phyloP scores from a whole-genome alignment of 1,140 invertebrate species.

The Anastrepha obliqua region DNA sequence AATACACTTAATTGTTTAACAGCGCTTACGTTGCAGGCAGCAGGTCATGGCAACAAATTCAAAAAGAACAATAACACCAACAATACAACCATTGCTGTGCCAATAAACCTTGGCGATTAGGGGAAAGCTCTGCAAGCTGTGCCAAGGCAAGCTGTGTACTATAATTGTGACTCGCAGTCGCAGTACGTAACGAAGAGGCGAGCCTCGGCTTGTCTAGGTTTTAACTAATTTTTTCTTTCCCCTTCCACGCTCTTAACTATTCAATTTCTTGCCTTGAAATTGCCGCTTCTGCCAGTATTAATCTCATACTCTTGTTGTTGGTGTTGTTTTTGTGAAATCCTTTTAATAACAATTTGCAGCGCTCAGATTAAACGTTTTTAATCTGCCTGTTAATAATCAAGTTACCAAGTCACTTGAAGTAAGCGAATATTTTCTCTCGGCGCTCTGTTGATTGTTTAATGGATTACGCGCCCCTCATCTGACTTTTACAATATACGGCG shows the following conservation, averaged over 20 bases:
- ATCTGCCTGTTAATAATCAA: constrained; percentile 51
- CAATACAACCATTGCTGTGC: neutral
- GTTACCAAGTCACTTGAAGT: constrained; percentile 50
- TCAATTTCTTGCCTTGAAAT: constrained; percentile 32
- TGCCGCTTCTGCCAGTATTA: neutral
- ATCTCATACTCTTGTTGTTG: neutral
- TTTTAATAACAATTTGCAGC: constrained; percentile 38
- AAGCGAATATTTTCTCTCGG: constrained; percentile 46
- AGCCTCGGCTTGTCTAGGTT: neutral
- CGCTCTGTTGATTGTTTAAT: constrained; percentile 44
- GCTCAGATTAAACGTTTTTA: constrained; percentile 45
- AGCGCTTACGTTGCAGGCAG: neutral
- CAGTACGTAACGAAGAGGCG: neutral
- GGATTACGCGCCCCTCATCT: constrained; percentile 10
- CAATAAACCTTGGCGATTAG: constrained; percentile 32
- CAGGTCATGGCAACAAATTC: constrained; percentile 19
- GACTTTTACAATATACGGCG: neutral
- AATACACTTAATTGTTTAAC: constrained; percentile 7
- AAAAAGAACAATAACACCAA: neutral
- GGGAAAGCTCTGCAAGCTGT: neutral
- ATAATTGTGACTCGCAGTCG: neutral
- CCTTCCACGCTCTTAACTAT: neutral
- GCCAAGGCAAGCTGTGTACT: neutral
- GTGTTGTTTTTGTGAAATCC: constrained; percentile 26
- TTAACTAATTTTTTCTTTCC: neutral